Evolutionary conservation across 2,113 vertebrate species (phyloP), one percentile per base, ranked within the genome.

Genomic region (Miniopterus natalensis): DNA sequence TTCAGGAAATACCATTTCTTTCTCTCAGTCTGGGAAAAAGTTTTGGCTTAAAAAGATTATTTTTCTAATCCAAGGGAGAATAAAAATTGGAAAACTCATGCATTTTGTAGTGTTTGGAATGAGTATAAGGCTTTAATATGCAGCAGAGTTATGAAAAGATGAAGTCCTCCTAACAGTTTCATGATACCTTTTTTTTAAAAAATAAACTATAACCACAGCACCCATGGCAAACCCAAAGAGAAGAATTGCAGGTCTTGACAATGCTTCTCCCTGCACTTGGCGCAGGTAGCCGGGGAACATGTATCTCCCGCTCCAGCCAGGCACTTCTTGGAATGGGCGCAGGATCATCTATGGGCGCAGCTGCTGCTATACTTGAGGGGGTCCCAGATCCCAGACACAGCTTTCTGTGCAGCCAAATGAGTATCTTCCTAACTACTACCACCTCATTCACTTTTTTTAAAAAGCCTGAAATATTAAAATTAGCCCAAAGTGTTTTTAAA

Each of bases 401-500:
- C 88, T 96, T 93, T 96, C 4, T 42, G 59, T 93, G 92, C 89
- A 97, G 97, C 97, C 97, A 97, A 95, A 97, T 97, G 91, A 89
- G 70, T 80, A 68, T 94, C 94, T 95, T 97, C 95, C 88, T 92
- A 95, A 55, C 83, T 75, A 84, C 92, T 57, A 90, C 91, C 79
- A 89, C 51, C 93, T 94, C 90, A 53, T 85, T 96, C 83, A 79
- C 89, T 80, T 93, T 92, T 93, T 93, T 96, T 95, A 84, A 36
- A 8, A 12, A 86, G 73, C 71, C 73, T 98, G 84, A 97, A 98
- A 97, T 97, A 97, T 97, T 97, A 98, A 98, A 97, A 86, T 92
- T 90, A 96, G 86, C 94, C 95, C 94, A 96, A 90, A 98, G 92
- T 88, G 91, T 97, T 95, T 97, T 97, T 96, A 97, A 98, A 97